Evolutionary conservation across 2,888 invertebrate genomes (phyloP).

Genomic region (Ptycholaimellus sp.): DNA sequence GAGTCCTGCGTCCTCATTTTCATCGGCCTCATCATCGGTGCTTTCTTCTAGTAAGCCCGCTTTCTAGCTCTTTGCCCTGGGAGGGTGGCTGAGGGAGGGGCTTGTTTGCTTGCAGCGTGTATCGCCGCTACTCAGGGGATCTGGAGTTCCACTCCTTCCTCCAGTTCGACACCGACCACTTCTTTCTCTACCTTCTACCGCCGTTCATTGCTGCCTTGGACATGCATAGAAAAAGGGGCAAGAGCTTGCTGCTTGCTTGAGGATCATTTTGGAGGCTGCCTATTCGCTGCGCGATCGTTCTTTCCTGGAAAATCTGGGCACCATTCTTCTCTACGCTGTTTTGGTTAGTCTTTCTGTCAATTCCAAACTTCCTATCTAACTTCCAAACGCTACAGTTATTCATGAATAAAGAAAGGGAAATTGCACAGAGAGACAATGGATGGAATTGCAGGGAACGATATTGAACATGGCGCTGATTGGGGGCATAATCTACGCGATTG

Average conservation of each 20-base stretch:
- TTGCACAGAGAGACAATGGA: background rate
- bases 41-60: constrained; percentile 27
- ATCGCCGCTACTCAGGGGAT: too few species aligned
- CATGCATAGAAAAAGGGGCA: too few species aligned
- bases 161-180: constrained; percentile 28
- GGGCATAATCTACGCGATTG: constrained; percentile 11
- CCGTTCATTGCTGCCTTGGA: too few species aligned
- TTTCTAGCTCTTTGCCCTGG: background rate
- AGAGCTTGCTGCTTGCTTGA: too few species aligned
- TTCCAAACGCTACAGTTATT: too few species aligned
- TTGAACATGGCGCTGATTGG: constrained; percentile 23
- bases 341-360: constrained; percentile 33
- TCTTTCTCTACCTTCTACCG: constrained; percentile 35
- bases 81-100: too few species aligned
- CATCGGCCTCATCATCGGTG: constrained; percentile 29
- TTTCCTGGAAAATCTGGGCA: constrained; percentile 35
- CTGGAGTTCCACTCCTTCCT: too few species aligned
- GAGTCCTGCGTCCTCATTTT: constrained; percentile 29
- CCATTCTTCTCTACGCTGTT: constrained; percentile 35
- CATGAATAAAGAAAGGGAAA: too few species aligned
- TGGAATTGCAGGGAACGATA: constrained; percentile 24
- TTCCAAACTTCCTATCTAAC: too few species aligned
- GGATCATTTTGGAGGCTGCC: constrained; percentile 33
- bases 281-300: constrained; percentile 35
- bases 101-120: too few species aligned